These are phyloP conservation scores for Misgurnus anguillicaudatus DNA, from an alignment of 2,113 vertebrate genomes.

Conservation along the genomic window DNA sequence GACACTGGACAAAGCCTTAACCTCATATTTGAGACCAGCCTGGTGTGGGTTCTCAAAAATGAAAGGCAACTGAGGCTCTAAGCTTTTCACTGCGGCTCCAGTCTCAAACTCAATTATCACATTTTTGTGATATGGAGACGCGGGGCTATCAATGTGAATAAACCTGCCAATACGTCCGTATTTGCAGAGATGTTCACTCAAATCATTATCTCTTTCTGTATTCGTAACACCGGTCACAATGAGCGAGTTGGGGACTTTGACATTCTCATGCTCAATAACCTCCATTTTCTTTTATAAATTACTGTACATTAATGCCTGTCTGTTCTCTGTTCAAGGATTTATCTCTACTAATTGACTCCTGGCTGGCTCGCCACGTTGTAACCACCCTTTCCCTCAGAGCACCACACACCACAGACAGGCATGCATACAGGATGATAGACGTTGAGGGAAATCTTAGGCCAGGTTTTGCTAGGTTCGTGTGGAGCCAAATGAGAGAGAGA, in stretches of 20 bases:
- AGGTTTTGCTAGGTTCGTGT: too few relatives aligned
- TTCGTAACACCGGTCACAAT: slow-evolving; percentile 33
- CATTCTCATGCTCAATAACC: slow-evolving; percentile 24
- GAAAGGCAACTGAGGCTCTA: not conserved
- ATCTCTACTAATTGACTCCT: too few relatives aligned
- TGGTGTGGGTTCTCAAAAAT: not conserved
- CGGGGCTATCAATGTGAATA: slow-evolving; percentile 9
- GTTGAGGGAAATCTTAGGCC: too few relatives aligned
- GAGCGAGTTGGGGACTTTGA: slow-evolving; percentile 26
- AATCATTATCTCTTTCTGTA: slow-evolving; percentile 25
- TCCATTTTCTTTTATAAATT: slow-evolving; percentile 9
- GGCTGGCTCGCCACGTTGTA: too few relatives aligned
- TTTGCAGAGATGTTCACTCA: slow-evolving; percentile 30
- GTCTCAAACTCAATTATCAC: slow-evolving; percentile 34
- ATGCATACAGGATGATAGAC: too few relatives aligned
- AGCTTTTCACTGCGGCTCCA: slow-evolving; percentile 25
- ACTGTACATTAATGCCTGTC: too few relatives aligned
- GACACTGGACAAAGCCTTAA: slow-evolving; percentile 22
- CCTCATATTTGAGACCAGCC: not conserved
- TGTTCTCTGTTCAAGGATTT: too few relatives aligned
- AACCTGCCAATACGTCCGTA: slow-evolving; percentile 32
- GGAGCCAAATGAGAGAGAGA: too few relatives aligned
- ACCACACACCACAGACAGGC: too few relatives aligned
- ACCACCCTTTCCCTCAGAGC: too few relatives aligned
- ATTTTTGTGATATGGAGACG: slow-evolving; percentile 31